Evolutionary conservation across 2,113 vertebrate genomes (phyloP).

Genomic region (Grammomys surdaster): DNA sequence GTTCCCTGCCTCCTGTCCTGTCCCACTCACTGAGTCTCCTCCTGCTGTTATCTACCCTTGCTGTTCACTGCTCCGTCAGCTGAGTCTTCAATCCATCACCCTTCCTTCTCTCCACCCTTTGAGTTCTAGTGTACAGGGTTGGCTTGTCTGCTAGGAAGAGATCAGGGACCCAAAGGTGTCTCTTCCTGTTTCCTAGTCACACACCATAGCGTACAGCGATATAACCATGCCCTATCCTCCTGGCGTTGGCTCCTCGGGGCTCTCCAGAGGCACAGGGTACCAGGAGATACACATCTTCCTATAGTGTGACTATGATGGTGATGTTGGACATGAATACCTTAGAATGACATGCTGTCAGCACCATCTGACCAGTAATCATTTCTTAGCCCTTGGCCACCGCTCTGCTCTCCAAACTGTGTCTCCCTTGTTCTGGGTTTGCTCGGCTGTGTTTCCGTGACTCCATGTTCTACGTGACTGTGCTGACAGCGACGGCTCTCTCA

Average conservation of each 20-base stretch:
- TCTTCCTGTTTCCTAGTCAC: background rate
- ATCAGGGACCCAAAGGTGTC: background rate
- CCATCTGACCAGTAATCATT: background rate
- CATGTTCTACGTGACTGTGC: fast-evolving
- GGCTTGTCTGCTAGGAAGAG: background rate
- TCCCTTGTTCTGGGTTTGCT: background rate
- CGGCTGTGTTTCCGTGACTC: background rate
- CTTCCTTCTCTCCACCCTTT: background rate
- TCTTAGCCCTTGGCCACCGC: background rate
- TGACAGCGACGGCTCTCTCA: background rate
- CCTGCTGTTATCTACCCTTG: background rate
- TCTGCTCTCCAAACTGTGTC: background rate
- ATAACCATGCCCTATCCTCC: background rate
- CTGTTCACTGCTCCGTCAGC: background rate
- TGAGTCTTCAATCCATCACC: background rate
- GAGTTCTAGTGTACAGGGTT: background rate
- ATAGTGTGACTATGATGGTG: background rate
- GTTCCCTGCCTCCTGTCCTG: background rate
- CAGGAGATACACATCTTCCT: background rate
- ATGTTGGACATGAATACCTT: background rate
- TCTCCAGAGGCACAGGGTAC: background rate
- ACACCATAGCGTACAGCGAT: background rate
- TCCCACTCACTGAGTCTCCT: background rate
- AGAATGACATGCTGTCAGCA: background rate
- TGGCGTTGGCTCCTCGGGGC: background rate